phyloP scores from a whole-genome alignment of 2,888 invertebrate species.

The Cenopis cana region DNA sequence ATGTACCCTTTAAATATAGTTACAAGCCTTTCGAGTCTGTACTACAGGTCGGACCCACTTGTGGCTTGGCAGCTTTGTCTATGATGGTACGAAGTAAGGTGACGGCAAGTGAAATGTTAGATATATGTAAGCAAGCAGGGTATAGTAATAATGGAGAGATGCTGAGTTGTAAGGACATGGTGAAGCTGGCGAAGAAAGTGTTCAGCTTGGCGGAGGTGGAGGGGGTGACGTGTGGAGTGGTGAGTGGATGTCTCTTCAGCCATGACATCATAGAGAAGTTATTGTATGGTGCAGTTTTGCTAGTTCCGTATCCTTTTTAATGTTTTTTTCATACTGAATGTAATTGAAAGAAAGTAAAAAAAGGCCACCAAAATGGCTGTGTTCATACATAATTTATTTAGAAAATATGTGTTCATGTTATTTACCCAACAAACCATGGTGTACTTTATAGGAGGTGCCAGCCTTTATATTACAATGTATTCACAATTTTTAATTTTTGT shows the following conservation, averaged over 20 bases:
- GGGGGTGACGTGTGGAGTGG: constrained; percentile 69
- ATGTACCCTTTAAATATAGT: constrained; percentile 78
- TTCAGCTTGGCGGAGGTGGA: constrained; percentile 75
- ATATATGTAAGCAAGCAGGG: constrained; percentile 86
- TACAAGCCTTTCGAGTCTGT: constrained; percentile 73
- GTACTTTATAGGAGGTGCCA: no score
- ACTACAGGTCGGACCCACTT: constrained; percentile 89
- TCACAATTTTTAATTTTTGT: no score
- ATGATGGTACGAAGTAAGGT: constrained; percentile 88
- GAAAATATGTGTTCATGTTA: no score
- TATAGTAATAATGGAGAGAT: constrained; percentile 95
- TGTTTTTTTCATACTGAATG: not conserved
- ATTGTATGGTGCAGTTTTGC: constrained; percentile 83
- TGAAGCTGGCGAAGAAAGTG: constrained; percentile 84
- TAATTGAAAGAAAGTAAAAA: no score
- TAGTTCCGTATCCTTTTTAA: constrained; percentile 87
- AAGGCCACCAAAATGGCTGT: no score
- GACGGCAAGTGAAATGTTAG: constrained; percentile 84
- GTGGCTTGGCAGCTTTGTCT: constrained; percentile 94
- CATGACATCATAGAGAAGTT: constrained; percentile 80
- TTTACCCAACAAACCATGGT: no score
- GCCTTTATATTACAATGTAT: no score
- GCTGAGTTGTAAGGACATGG: constrained; percentile 91
- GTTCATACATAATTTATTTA: no score
- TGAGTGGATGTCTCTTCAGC: constrained; percentile 74